Evolutionary conservation across 2,888 invertebrate genomes (phyloP).

Genomic region (Pammene aurita): DNA sequence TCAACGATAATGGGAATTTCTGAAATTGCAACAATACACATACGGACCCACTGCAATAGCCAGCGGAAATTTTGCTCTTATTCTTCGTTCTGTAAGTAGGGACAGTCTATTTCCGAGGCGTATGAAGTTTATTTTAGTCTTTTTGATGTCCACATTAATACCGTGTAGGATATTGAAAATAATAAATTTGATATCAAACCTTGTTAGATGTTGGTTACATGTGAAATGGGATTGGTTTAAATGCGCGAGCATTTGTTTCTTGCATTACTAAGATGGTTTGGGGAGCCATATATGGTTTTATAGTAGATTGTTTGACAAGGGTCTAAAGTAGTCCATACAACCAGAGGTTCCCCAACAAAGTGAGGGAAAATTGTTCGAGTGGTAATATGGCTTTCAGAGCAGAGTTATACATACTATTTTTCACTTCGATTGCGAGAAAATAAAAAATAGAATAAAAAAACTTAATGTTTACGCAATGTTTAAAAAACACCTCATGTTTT

Average conservation of each 20-base stretch:
- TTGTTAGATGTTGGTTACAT: constrained; percentile 5
- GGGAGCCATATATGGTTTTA: too few relatives aligned
- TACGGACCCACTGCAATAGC: constrained; percentile 65
- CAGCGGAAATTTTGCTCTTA: constrained; percentile 65
- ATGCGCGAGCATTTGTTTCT: constrained; percentile 4
- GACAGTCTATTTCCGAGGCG: constrained; percentile 56
- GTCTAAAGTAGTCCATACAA: too few relatives aligned
- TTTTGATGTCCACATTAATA: constrained; percentile 39
- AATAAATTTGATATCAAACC: constrained; percentile 33
- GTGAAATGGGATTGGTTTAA: constrained; percentile 7
- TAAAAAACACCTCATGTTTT: too few relatives aligned
- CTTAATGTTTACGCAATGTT: too few relatives aligned
- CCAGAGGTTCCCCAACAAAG: too few relatives aligned
- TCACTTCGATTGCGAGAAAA: too few relatives aligned
- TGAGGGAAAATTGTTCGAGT: too few relatives aligned
- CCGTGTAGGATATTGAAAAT: constrained; percentile 31
- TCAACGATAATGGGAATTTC: constrained; percentile 78
- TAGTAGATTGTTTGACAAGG: too few relatives aligned
- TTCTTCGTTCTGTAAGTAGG: constrained; percentile 56
- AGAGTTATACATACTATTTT: too few relatives aligned
- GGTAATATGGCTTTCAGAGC: too few relatives aligned
- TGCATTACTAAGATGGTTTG: too few relatives aligned
- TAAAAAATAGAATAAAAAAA: too few relatives aligned
- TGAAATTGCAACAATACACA: constrained; percentile 82
- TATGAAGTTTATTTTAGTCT: constrained; percentile 44